Percentiles rank a stretch among this genome's conserved stretches.
phyloP scores from a whole-genome alignment of 2,113 vertebrate genomes.

The Siniperca chuatsi region DNA sequence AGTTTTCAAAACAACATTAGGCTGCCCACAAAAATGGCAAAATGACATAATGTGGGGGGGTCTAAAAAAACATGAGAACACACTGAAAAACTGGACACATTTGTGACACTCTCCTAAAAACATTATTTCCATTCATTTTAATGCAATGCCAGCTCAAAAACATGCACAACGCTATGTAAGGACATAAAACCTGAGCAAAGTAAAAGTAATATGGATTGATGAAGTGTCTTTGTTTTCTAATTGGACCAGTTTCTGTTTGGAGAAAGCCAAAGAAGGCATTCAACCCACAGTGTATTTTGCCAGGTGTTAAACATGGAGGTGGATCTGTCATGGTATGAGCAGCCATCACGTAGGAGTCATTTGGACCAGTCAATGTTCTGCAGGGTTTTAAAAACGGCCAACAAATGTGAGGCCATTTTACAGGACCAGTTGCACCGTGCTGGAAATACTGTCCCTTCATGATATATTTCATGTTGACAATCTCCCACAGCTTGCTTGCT shows the following conservation, averaged over 20 bases:
- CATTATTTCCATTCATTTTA: not conserved
- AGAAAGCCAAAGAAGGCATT: slow-evolving; percentile 40
- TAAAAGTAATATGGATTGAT: slow-evolving; percentile 4
- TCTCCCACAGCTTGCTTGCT: not conserved
- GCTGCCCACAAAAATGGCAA: slow-evolving; percentile 4
- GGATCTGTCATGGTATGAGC: slow-evolving; percentile 78
- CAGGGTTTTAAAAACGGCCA: slow-evolving; percentile 52
- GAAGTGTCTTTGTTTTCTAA: slow-evolving; percentile 38
- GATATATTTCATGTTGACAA: not conserved
- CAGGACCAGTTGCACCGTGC: not conserved
- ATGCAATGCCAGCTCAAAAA: not conserved
- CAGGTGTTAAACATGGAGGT: slow-evolving; percentile 79
- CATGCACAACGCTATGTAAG: not conserved
- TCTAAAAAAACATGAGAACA: not conserved
- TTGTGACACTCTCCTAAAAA: not conserved
- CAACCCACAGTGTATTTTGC: slow-evolving; percentile 64
- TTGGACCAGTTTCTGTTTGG: slow-evolving; percentile 26
- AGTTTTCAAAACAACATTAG: slow-evolving; percentile 11
- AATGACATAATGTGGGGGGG: slow-evolving; percentile 19
- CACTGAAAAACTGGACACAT: not conserved
- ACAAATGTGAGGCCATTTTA: slow-evolving; percentile 31
- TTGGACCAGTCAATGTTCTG: slow-evolving; percentile 68
- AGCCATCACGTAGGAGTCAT: slow-evolving; percentile 79
- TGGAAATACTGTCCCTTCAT: not conserved
- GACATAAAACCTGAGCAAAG: not conserved